Evolutionary conservation across 2,797 vertebrate genomes (phyloP).

Genomic region (Eulemur coronatus): DNA sequence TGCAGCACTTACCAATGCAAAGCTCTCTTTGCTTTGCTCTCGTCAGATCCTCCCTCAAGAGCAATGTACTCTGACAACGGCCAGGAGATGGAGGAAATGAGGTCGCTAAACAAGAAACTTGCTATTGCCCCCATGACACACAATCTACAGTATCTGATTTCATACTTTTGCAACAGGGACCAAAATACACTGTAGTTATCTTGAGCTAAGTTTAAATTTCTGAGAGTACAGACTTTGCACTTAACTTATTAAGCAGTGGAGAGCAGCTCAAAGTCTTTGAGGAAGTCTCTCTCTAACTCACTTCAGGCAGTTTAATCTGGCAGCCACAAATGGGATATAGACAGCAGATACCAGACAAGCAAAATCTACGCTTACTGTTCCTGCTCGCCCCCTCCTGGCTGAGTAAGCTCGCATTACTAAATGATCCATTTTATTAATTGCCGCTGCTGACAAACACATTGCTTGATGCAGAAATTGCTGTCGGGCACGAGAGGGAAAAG

Average conservation of each 20-base stretch:
- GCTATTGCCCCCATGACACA: background rate
- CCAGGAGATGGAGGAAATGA: background rate
- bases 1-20: background rate
- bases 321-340: background rate
- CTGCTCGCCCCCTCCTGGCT: background rate
- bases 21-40: background rate
- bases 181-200: background rate
- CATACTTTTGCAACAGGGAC: background rate
- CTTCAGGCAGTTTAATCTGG: background rate
- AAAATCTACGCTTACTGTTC: background rate
- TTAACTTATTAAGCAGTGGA: background rate
- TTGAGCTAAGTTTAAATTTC: background rate
- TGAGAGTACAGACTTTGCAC: background rate
- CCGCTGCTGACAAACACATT: background rate
- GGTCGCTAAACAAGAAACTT: background rate
- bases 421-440: background rate
- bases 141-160: background rate
- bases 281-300: background rate
- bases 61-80: background rate
- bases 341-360: background rate
- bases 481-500: background rate
- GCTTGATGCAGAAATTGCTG: background rate
- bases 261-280: background rate
- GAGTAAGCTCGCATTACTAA: background rate
- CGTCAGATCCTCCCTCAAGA: background rate